Conservation (phyloP, 2,888 invertebrate genomes). For the Lasioglossum calceatum region DNA sequence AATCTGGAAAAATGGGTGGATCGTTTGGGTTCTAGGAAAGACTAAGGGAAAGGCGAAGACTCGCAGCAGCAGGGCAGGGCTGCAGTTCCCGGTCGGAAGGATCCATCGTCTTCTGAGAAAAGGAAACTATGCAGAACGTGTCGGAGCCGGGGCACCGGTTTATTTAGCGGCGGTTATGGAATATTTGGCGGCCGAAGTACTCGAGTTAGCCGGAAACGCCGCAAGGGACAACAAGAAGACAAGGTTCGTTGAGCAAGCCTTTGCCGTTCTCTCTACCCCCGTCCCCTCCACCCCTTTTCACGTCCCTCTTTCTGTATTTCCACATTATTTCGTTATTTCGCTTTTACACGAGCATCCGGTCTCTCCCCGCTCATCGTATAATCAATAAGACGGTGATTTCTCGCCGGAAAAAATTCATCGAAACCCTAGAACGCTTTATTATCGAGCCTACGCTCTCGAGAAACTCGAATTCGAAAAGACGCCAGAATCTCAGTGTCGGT, state of each 20-base stretch:
- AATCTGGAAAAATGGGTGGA: neutral
- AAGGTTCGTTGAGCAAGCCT: slow-evolving; percentile 79
- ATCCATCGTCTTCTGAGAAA: slow-evolving; percentile 86
- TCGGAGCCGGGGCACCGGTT: slow-evolving; percentile 86
- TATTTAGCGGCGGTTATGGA: slow-evolving; percentile 87
- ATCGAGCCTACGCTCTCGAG: neutral
- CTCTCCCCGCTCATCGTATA: neutral
- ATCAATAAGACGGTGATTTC: neutral
- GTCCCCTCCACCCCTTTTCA: neutral
- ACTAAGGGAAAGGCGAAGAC: slow-evolving; percentile 81
- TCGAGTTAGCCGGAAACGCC: slow-evolving; percentile 88
- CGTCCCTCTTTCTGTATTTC: neutral
- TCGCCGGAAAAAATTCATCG: neutral
- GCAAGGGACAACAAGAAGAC: slow-evolving; percentile 89
- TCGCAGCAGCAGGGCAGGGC: slow-evolving; percentile 85
- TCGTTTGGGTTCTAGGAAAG: slow-evolving; percentile 70
- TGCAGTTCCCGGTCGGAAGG: slow-evolving; percentile 86
- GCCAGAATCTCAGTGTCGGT: neutral
- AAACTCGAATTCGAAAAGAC: neutral
- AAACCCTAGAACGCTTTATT: neutral
- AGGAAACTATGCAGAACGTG: slow-evolving; percentile 87
- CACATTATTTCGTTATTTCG: slow-evolving; percentile 5
- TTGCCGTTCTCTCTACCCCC: slow-evolving; percentile 16
- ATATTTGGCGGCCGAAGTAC: slow-evolving; percentile 89
- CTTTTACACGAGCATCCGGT: neutral